Conservation (phyloP, 2,113 vertebrate species). For the Calyptommatus sinebrachiatus region DNA sequence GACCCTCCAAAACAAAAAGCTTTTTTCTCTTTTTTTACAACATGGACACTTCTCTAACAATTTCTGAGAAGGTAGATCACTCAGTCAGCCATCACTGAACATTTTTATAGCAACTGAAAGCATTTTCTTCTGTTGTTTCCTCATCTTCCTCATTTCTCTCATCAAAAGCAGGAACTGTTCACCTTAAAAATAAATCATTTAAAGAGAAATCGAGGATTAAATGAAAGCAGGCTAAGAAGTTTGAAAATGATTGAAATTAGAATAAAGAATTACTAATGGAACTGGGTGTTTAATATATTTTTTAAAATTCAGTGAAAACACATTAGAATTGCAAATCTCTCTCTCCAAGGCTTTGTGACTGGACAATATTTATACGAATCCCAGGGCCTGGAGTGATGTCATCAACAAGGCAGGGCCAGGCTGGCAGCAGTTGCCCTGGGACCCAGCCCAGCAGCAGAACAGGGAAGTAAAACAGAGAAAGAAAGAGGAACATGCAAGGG, state of each 20-base stretch:
- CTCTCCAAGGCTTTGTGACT: no score
- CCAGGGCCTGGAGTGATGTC: no score
- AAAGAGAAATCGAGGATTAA: neutral
- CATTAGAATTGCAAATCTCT: neutral
- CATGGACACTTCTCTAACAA: no score
- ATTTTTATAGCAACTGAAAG: neutral
- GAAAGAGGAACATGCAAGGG: no score
- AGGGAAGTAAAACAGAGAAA: no score
- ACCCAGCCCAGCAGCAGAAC: no score
- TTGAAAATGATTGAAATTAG: neutral
- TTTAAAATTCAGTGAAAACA: neutral
- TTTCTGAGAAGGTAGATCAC: neutral
- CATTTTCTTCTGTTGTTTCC: neutral
- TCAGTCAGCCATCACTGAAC: neutral
- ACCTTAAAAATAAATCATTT: neutral
- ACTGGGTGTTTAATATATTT: neutral
- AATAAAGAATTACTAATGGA: neutral
- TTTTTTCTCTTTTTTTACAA: neutral
- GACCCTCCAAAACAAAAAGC: neutral
- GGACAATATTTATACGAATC: no score
- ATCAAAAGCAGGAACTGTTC: neutral
- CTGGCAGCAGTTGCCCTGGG: no score
- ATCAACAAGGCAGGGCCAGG: no score
- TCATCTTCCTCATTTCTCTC: no score
- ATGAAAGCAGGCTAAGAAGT: neutral